A percentile compares a stretch with the other conserved stretches of the same genome.
Conservation (phyloP, 2,113 vertebrate genomes). For the Phalacrocorax brasilianus region DNA sequence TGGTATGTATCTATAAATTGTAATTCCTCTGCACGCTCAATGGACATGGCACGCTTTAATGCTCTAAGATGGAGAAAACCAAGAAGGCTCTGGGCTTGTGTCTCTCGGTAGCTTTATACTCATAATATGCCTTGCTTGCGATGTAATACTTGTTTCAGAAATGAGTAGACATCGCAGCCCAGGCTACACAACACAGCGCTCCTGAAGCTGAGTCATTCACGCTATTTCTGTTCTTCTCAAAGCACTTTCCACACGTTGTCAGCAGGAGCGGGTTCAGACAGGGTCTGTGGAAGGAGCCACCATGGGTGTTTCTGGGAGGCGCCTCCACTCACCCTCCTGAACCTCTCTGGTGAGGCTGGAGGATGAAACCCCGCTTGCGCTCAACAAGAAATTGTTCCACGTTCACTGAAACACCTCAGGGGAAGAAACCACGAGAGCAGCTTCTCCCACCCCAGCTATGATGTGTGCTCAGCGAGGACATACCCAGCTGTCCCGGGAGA, state of each 20-base stretch:
- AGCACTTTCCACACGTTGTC: background rate
- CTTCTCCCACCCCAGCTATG: background rate
- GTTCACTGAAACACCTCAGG: background rate
- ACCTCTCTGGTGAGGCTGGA: background rate
- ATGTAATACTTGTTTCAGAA: background rate
- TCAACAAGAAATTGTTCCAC: accelerated
- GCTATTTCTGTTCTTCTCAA: background rate
- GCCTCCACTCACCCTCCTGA: background rate
- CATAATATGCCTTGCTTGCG: background rate
- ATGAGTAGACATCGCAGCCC: background rate
- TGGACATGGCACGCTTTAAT: accelerated
- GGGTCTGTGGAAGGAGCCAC: background rate
- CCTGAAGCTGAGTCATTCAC: background rate
- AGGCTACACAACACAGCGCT: accelerated
- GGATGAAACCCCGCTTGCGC: background rate
- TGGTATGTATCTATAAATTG: background rate
- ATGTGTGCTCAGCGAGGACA: accelerated
- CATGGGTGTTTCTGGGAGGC: background rate
- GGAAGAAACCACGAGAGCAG: background rate
- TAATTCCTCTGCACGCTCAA: background rate
- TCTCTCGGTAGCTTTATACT: background rate
- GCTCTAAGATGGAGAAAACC: background rate
- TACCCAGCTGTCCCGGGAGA: background rate
- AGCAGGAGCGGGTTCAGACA: too few relatives aligned
- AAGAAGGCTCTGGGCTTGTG: background rate